Evolutionary conservation across 2,113 vertebrate genomes (phyloP), one percentile per base, ranked within the genome.

Genomic region (Propithecus coquereli): DNA sequence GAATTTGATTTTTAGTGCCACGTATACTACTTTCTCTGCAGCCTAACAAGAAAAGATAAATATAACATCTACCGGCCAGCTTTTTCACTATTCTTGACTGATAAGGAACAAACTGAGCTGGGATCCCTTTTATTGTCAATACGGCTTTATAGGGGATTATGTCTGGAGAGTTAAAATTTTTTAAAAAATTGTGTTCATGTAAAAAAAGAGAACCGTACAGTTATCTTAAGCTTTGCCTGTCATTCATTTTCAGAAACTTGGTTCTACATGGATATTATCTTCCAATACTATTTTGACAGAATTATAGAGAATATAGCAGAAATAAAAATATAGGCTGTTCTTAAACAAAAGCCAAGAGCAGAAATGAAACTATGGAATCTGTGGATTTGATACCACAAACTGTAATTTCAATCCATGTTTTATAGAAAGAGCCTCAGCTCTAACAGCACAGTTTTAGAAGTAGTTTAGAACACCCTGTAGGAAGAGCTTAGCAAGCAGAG

Each of bases 271-370:
- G 30, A 30, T 89, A 50, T 87, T 70, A 50, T 25, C 13, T 77
- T 88, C 3, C 5, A 63, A 73, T 81, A 34, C 5, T 76, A 71
- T 66, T 96, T 87, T 95, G 79, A 71, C 52, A 87, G 16, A 93
- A 71, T 61, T 81, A 32, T 47, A 66, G 25, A 90, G 17, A 84
- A 61, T 52, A 40, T 6, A 40, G 43, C 20, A 79, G 76, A 95
- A 91, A 76, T 84, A 52, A 91, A 74, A 91, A 85, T 1, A 37
- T 79, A 7, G 9, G 4, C 9, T 79, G 30, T 88, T 90, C 54
- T 73, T 89, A 93, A 73, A 86, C 30, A 87, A 97, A 90, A 90
- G 1, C 27, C 16, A 77, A 81, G 76, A 95, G n/a, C 43, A 92
- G 7, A 90, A 87, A 81, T 81, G 30, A 93, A 93, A 50, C 14